A percentile compares a stretch with the other conserved stretches of the same genome.
Evolutionary conservation across 37 sponge, comb jelly and placozoan genomes (phyloP).

Genomic region (Chondrilla cf. caribensis): DNA sequence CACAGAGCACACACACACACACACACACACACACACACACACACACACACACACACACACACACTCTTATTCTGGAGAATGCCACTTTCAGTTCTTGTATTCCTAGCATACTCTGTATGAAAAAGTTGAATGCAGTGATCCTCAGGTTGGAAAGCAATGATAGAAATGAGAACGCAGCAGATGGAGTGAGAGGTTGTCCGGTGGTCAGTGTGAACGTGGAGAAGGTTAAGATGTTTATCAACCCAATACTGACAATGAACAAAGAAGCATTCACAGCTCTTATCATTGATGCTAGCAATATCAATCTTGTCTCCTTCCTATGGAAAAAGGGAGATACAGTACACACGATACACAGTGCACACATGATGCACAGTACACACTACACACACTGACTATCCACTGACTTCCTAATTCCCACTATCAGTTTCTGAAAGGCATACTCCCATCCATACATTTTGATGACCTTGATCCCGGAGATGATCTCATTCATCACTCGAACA

Average conservation of each 20-base stretch:
- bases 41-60: no score
- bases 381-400: no score
- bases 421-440: constrained; percentile 61
- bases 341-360: no score
- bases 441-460: constrained; percentile 96
- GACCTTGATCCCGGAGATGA: constrained; percentile 82
- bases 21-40: no score
- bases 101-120: not conserved
- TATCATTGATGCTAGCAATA: constrained; percentile 36
- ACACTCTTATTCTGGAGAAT: not conserved
- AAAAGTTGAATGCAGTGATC: not conserved
- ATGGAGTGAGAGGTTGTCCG: constrained; percentile 41
- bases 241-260: constrained; percentile 19
- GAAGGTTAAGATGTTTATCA: constrained; percentile 49
- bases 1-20: no score
- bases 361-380: no score
- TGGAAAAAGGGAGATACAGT: no score
- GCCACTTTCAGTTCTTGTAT: not conserved
- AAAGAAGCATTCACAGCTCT: constrained; percentile 50
- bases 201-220: not conserved
- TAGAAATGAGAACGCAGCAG: constrained; percentile 57
- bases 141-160: not conserved
- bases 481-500: constrained; percentile 74
- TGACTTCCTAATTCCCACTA: constrained; percentile 62
- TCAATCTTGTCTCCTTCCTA: constrained; percentile 42